These are phyloP conservation scores for Anastatus disparis DNA, from an alignment of 1,140 invertebrate species.

Conservation along the genomic window DNA sequence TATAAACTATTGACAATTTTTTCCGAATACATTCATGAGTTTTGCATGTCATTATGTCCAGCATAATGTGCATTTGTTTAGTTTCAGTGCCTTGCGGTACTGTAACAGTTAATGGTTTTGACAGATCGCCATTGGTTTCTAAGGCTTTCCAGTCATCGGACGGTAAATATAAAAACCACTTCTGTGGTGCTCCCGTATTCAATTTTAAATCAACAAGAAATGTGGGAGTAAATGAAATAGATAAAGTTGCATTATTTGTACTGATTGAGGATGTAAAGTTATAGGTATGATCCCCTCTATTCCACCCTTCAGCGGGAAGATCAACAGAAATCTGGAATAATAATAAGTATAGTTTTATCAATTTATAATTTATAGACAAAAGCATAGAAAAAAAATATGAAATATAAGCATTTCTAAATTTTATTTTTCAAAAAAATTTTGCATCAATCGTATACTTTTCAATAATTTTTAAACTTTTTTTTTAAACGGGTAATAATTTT, in stretches of 20 bases:
- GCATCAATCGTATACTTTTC: too few species aligned
- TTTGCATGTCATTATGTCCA: conserved; percentile 65
- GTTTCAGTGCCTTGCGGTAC: conserved; percentile 51
- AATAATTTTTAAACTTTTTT: neutral
- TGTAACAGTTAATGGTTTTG: conserved; percentile 57
- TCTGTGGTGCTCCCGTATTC: conserved; percentile 74
- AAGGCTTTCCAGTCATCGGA: conserved; percentile 55
- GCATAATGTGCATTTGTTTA: conserved; percentile 56
- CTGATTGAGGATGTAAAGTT: conserved; percentile 65
- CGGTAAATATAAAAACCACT: conserved; percentile 66
- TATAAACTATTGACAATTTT: conserved; percentile 58
- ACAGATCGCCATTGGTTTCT: conserved; percentile 53
- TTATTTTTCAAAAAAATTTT: conserved; percentile 9
- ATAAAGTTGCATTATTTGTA: conserved; percentile 65
- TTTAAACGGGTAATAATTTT: neutral
- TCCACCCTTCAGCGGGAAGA: conserved; percentile 53
- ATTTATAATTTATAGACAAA: too few species aligned
- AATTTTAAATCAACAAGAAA: conserved; percentile 71
- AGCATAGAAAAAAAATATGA: neutral
- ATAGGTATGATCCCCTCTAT: conserved; percentile 62
- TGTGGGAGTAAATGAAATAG: conserved; percentile 62
- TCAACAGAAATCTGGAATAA: conserved; percentile 64
- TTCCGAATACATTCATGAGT: conserved; percentile 64
- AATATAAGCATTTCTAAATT: neutral
- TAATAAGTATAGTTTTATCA: conserved; percentile 47